Evolutionary conservation across 2,113 vertebrate species (phyloP), one percentile per base, ranked within the genome.

Genomic region (Cercocebus atys): DNA sequence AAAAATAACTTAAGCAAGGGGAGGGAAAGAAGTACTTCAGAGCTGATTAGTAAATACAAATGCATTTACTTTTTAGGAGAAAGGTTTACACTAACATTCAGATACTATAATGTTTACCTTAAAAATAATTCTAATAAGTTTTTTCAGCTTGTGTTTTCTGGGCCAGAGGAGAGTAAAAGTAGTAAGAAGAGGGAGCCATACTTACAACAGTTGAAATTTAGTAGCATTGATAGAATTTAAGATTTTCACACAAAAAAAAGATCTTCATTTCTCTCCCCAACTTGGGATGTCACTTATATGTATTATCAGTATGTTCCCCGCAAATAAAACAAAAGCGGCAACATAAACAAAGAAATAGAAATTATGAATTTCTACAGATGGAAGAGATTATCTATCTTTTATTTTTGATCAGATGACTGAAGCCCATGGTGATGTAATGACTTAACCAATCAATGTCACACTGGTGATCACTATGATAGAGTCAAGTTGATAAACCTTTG

Each of bases 81-180:
- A 88, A 64, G 50, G 76, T 30, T 89, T 89, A 88, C 32, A 79
- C 50, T 20, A 23, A 82, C 32, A 76, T 22, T 84, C 43, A 97
- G 66, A 94, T 75, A 83, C 14, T 90, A 35, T 66, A 40, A 75
- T 40, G 43, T 95, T 96, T 88, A 84, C 20, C 40, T 92, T 68
- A 92, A 95, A 83, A 79, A 93, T 25, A 95, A 89, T 79, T 88
- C 43, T 84, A 93, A 32, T 55, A 80, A 90, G 61, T 5, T 91
- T 93, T 94, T 57, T 55, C 12, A 89, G n/a, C 22, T 75, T 59
- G 32, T 25, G 25, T 81, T 86, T 38, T 61, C 72, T 66, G 32
- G 40, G 47, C 25, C 25, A 93, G 11, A 79, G 45, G 13, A 25
- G 22, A 79, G 10, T 81, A 68, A 92, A 89, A 93, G 68, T 16